Base-by-base conservation (phyloP, 2,888 invertebrate genomes). In the Mythimna albipuncta region DNA sequence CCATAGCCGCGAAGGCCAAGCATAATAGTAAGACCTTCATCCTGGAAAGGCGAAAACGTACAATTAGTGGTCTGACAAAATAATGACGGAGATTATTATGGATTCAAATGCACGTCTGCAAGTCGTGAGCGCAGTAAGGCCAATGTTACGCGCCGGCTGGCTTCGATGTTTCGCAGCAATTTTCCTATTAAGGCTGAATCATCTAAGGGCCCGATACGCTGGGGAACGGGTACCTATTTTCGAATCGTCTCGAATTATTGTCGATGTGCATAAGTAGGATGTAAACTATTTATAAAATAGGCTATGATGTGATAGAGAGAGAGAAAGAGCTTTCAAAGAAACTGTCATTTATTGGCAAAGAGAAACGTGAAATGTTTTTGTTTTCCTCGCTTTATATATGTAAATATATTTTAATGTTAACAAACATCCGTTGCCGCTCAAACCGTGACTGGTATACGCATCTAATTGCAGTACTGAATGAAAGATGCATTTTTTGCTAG, bases 21-120 rank as follows among this genome's bases (percentile, higher is more conserved):
- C 96, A 96, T 91, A 97, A 90, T 89, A 97, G 88, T 91, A 97
- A 94, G 90, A 97, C 93, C 96, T 97, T 97, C 97, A 97, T 97
- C 94, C 97, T 97, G 96, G 80, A 96, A 96, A 92, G 87, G 84
- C 90, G 87, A 89, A 92, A 91, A 90, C 75, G 70, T 79, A 78
- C 82, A 87, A 91, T 94, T 93, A 95, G 93, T 90, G 91, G 91
- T 92, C 87, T 89, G 84, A 79, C 69, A 68, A 82, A 86, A 89
- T 90, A 91, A 92, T 91, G 77, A 79, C 81, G 74, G 79, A 76
- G 79, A 89, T 89, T 87, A 88, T 85, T 86, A 85, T 88, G 81
- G 88, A 90, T 88, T 89, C 82, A 83, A 90, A 90, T 91, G 92
- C 92, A 93, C 92, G 92, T 93, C 89, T 91, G 87, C 86, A 91